A percentile compares a stretch with the other conserved stretches of the same genome.
phyloP scores from a whole-genome alignment of 1,140 invertebrate genomes.

The Chymomyza costata region DNA sequence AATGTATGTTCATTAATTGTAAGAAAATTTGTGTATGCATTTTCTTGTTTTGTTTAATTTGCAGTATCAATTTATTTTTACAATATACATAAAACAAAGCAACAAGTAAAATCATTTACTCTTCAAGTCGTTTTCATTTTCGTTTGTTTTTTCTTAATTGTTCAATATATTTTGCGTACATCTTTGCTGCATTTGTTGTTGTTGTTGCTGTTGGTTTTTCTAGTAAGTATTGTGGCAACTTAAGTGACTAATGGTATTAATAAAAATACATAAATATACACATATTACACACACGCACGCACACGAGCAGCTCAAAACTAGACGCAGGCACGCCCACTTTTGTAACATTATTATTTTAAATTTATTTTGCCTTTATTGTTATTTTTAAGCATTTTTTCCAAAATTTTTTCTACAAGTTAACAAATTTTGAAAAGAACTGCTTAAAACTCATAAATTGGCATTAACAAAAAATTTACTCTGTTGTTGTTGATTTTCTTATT shows the following conservation, averaged over 20 bases:
- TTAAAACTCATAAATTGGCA: no score
- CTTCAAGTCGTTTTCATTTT: constrained; percentile 19
- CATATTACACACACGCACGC: constrained; percentile 26
- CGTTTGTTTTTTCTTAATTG: constrained; percentile 1
- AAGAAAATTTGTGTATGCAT: constrained; percentile 18
- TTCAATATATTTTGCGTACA: constrained; percentile 7
- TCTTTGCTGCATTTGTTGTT: constrained; percentile 9
- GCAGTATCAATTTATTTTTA: constrained; percentile 27
- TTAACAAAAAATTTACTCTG: constrained; percentile 19
- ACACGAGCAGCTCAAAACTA: constrained; percentile 24
- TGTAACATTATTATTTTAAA: constrained; percentile 15
- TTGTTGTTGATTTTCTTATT: constrained; percentile 11
- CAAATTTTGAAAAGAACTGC: no score
- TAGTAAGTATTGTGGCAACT: constrained; percentile 70
- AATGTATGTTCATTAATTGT: constrained; percentile 35
- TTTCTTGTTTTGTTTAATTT: constrained; percentile 13
- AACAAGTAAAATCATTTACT: constrained; percentile 15
- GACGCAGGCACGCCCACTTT: constrained; percentile 13
- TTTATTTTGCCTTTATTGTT: constrained; percentile 9
- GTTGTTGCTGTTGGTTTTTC: constrained; percentile 23
- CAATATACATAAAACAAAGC: constrained; percentile 46
- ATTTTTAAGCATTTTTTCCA: constrained; percentile 23
- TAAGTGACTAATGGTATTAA: constrained; percentile 63
- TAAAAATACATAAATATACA: constrained; percentile 42
- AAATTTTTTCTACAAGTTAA: no score